Evolutionary conservation across 2,888 invertebrate species (phyloP), one percentile per base, ranked within the genome.

Genomic region (Sarcophaga carnaria): DNA sequence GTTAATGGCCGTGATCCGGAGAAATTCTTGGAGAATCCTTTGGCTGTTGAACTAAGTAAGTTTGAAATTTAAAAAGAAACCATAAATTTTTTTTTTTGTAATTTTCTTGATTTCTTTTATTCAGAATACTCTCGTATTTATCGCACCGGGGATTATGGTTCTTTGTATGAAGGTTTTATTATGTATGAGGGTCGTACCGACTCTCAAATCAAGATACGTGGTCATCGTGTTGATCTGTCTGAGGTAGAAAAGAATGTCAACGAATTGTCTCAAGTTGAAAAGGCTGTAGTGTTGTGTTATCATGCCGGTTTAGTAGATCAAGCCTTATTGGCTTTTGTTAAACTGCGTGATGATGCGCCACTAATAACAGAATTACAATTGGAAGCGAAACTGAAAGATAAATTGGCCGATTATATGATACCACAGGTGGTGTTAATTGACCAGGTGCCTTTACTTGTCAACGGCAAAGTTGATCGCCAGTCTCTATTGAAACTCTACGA

Each of bases 401-500:
- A 94, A 79, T 93, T 97, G 6, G 96, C 97, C 0, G 94, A 95
- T 8, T 97, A 97, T 90, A 97, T 97, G 96, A 94, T 97, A 22
- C 97, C 97, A 0, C 96, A 96, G 94, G 95, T 96, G 0, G 95
- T 97, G 25, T 94, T 96, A 1, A 93, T 97, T 14, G 96, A 97
- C 25, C 95, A 92, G n/a, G 95, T 98, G 78, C 98, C 98, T 0
- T 93, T 97, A 45, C 94, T 97, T 49, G 97, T 97, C 0, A 98
- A 98, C 91, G 98, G 98, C 0, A 98, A 98, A 94, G 96, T 96
- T 10, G 98, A 98, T 93, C 94, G 98, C 59, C 97, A 98, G 91
- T 94, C 95, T 0, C 92, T 98, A 54, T 93, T 98, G 76, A 96
- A 96, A 90, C 95, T 95, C 91, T 97, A 97, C 90, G 96, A 97